phyloP scores from a whole-genome alignment of 2,113 vertebrate species.

The Lophochroa leadbeateri region DNA sequence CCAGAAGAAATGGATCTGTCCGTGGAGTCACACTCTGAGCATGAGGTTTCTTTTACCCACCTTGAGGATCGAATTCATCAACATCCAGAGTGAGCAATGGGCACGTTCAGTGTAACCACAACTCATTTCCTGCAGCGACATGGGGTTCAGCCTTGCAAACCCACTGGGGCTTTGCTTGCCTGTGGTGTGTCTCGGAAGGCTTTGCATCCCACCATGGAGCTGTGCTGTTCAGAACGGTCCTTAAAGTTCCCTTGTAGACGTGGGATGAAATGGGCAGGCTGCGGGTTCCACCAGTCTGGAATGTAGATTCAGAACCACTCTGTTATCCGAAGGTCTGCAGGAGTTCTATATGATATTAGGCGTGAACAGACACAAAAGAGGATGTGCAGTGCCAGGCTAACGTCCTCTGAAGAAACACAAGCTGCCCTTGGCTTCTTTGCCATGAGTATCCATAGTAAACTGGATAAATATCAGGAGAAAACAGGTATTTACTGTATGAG shows the following conservation, averaged over 20 bases:
- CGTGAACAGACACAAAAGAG: neutral
- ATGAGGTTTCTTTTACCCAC: neutral
- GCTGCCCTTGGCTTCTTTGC: neutral
- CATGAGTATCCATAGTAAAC: neutral
- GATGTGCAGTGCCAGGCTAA: neutral
- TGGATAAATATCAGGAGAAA: neutral
- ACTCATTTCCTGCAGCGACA: neutral
- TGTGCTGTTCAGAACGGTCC: neutral
- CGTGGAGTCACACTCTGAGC: neutral
- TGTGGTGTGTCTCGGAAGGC: neutral
- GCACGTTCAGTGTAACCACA: neutral
- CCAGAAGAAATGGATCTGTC: neutral
- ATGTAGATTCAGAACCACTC: neutral
- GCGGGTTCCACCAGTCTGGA: too few species aligned
- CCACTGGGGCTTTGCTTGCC: neutral
- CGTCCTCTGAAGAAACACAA: neutral
- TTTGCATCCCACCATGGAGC: neutral
- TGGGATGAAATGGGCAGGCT: rapidly evolving
- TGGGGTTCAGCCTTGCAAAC: neutral
- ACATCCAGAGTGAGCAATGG: neutral
- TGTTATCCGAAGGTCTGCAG: neutral
- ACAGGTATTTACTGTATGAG: neutral
- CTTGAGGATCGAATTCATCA: neutral
- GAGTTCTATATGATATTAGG: neutral
- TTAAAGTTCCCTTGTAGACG: neutral